phyloP scores from a whole-genome alignment of 2,113 vertebrate genomes.

The Chionodraco myersi region DNA sequence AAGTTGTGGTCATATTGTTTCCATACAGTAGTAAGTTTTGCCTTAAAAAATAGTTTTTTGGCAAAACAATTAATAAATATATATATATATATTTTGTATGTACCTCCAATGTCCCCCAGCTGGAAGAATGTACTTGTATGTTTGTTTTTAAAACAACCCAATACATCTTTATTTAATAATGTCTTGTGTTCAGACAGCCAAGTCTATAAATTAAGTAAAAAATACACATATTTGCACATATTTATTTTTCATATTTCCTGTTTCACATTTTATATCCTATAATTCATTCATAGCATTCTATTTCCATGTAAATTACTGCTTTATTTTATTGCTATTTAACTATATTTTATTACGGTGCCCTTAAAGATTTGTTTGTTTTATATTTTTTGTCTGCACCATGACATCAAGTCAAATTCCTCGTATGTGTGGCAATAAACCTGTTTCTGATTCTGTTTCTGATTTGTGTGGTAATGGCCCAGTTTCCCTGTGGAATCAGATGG shows the following conservation, averaged over 20 bases:
- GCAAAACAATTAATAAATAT: no score
- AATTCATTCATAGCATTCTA: no score
- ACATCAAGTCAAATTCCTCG: no score
- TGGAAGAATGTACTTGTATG: conserved; percentile 32
- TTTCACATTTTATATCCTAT: no score
- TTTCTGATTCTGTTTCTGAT: conserved; percentile 45
- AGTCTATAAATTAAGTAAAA: conserved; percentile 46
- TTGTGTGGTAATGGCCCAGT: conserved; percentile 56
- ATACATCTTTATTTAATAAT: conserved; percentile 77
- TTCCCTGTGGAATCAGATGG: conserved; percentile 54
- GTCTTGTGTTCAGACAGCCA: conserved; percentile 47
- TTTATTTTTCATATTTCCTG: no score
- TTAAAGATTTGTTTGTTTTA: no score
- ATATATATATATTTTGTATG: not conserved
- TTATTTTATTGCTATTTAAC: no score
- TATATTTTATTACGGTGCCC: no score
- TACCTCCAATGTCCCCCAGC: conserved; percentile 13
- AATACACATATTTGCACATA: no score
- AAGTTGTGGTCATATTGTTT: conserved; percentile 4
- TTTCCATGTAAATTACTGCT: no score
- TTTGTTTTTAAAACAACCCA: conserved; percentile 53
- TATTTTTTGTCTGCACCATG: no score
- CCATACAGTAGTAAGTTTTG: not conserved
- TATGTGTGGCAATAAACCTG: no score
- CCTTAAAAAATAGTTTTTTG: not conserved